Base-by-base conservation (phyloP, 1,140 invertebrate species). In the Hyles euphorbiae region DNA sequence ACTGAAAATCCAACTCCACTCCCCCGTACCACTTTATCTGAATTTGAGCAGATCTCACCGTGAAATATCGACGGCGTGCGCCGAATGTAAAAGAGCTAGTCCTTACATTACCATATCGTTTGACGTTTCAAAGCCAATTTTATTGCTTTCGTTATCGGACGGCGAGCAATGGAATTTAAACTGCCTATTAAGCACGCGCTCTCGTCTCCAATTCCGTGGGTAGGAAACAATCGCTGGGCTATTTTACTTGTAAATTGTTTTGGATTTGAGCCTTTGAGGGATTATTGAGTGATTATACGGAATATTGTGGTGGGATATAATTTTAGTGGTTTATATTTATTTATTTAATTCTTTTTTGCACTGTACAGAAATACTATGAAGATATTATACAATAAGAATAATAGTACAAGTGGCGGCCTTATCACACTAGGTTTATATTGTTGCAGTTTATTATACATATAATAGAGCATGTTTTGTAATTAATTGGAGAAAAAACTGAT, bases 81-180 rank as follows among this genome's bases (percentile, higher is more conserved):
- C 63, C 62, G 83, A 82, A 86, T 83, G 74, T 75, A 80, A 83
- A 83, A 71, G 64, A 69, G 66, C 63, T 65, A 66, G 65, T 71
- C 72, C 79, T 72, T 66, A 64, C 70, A 86, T 86, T 86, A 83
- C 78, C 81, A 86, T 86, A 86, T 70, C 78, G 76, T 79, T 79
- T 83, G 81, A 83, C 78, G 73, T 78, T 79, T 78, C 71, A 76
- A 76, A 78, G 76, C 70, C 76, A 75, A 83, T 83, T 83, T 81
- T 83, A 86, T 86, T 86, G 78, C 72, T 72, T 72, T 73, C 74
- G 78, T 74, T 83, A 82, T 81, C 75, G 68, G 57, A 57, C 58
- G 56, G 58, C 34, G 40, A 55, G 65, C 70, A 74, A 78, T 82
- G 74, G 75, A 83, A 78, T 82, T 82, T 69, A 77, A 81, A 83